These are phyloP conservation scores for Cyprinodon diabolis DNA, from an alignment of 2,797 vertebrate genomes.

Conservation along the genomic window DNA sequence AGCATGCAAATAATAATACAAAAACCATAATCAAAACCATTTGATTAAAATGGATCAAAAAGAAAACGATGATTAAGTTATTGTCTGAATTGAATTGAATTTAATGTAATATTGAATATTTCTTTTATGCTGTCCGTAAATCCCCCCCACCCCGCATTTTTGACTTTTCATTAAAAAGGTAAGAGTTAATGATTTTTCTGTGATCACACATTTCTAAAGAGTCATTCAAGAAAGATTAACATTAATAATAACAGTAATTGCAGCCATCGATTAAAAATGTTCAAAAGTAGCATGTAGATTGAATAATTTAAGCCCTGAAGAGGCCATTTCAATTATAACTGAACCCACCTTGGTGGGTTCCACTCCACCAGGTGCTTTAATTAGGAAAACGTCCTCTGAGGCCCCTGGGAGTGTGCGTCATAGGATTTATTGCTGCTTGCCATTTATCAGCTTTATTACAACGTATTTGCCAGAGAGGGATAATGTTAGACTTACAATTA, in stretches of 20 bases:
- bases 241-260: conserved; percentile 36
- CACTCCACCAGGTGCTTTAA: conserved; percentile 53
- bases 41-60: no score
- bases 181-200: neutral
- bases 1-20: no score
- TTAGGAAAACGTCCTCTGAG: conserved; percentile 34
- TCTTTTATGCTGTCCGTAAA: no score
- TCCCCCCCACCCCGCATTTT: no score
- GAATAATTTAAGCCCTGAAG: conserved; percentile 38
- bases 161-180: neutral
- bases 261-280: conserved; percentile 21
- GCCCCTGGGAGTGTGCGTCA: conserved; percentile 6
- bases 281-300: conserved; percentile 32
- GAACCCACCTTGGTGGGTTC: conserved; percentile 38
- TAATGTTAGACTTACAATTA: neutral
- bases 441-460: neutral
- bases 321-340: conserved; percentile 48
- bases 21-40: no score
- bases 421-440: conserved; percentile 3
- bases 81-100: no score
- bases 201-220: neutral
- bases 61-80: no score
- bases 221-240: conserved; percentile 2
- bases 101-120: no score
- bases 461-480: neutral